These are phyloP conservation scores for Mormyrus lacerda DNA, from an alignment of 2,113 vertebrate genomes.

Conservation along the genomic window DNA sequence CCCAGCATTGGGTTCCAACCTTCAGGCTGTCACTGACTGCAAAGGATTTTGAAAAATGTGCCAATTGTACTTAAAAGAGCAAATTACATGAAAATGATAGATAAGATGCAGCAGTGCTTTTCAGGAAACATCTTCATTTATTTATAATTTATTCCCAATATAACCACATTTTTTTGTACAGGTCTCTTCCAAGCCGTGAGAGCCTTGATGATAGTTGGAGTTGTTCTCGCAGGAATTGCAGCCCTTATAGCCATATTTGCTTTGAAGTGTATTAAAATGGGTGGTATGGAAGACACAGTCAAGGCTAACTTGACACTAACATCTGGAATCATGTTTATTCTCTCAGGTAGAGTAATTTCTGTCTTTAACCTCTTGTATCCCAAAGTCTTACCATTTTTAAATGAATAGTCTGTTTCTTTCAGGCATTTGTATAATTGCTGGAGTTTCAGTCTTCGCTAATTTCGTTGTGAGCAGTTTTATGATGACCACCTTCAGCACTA, in stretches of 20 bases:
- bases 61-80: neutral
- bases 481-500: slow-evolving; percentile 51
- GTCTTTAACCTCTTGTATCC: neutral
- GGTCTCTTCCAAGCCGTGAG: slow-evolving; percentile 77
- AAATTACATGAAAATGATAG: neutral
- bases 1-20: neutral
- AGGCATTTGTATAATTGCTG: slow-evolving; percentile 80
- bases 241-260: slow-evolving; percentile 71
- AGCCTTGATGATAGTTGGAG: slow-evolving; percentile 79
- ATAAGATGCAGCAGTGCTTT: neutral
- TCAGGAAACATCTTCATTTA: neutral
- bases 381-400: neutral
- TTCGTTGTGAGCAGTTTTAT: slow-evolving; percentile 83
- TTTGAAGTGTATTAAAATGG: slow-evolving; percentile 75
- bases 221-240: slow-evolving; percentile 67
- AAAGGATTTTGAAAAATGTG: neutral
- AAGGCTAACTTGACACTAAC: slow-evolving; percentile 86
- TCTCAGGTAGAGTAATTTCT: slow-evolving; percentile 60
- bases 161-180: slow-evolving; percentile 34
- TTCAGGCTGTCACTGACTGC: neutral
- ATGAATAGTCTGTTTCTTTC: slow-evolving; percentile 6
- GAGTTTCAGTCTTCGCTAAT: slow-evolving; percentile 84
- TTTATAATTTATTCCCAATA: neutral
- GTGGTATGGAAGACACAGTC: slow-evolving; percentile 65
- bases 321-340: slow-evolving; percentile 75